A percentile compares a stretch with the other conserved stretches of the same genome.
These are phyloP conservation scores for Ptilorrhoa leucosticta DNA, from an alignment of 2,113 vertebrate species.

Conservation along the genomic window DNA sequence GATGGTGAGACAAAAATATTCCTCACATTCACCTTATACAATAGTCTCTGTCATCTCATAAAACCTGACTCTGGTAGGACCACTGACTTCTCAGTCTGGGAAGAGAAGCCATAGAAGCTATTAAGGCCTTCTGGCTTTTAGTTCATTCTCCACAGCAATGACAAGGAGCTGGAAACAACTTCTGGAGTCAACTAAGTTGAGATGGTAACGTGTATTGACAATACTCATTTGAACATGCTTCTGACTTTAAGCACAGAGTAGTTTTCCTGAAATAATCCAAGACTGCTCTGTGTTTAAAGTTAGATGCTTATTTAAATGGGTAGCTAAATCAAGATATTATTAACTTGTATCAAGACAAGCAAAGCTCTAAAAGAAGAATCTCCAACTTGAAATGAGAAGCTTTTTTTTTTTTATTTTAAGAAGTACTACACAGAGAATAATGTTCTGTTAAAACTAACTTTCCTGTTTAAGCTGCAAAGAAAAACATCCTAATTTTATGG, in stretches of 20 bases:
- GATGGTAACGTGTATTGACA: not conserved
- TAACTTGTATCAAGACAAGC: not conserved
- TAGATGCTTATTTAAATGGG: not conserved
- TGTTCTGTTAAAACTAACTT: not conserved
- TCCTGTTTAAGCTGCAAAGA: not conserved
- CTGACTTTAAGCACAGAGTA: not conserved
- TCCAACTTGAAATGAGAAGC: not conserved
- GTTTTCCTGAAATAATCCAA: not conserved
- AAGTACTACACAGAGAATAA: not conserved
- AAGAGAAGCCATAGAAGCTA: not conserved
- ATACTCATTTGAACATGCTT: not conserved
- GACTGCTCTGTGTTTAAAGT: not conserved
- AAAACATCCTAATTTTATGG: conserved; percentile 6
- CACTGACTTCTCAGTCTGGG: not conserved
- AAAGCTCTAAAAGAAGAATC: not conserved
- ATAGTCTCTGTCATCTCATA: not conserved
- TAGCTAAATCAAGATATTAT: not conserved
- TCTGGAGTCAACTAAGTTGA: not conserved
- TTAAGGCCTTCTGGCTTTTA: not conserved
- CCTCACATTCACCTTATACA: not conserved
- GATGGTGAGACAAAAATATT: not conserved
- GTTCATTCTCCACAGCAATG: not conserved
- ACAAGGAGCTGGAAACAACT: not conserved
- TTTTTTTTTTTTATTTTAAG: not conserved
- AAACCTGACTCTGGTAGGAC: not conserved